Conservation (phyloP, 2,113 vertebrate species). For the Neomonachus schauinslandi region DNA sequence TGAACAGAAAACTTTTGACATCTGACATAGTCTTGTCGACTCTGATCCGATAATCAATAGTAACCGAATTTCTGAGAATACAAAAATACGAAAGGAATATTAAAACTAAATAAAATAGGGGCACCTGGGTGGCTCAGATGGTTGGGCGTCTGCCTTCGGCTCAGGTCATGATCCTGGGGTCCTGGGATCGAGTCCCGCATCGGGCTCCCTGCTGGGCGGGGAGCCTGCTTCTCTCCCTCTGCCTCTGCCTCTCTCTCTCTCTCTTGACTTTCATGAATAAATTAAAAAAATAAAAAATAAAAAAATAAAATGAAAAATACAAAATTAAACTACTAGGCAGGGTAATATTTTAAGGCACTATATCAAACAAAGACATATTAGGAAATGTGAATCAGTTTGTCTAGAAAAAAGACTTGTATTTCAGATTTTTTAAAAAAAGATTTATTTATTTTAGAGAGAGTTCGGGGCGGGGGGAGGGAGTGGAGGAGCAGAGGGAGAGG, state of each 20-base stretch:
- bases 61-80: constrained; percentile 41
- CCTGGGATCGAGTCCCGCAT: no score
- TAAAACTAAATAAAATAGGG: constrained; percentile 31
- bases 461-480: background rate
- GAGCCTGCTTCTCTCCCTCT: no score
- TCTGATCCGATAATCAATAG: background rate
- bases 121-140: no score
- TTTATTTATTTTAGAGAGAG: background rate
- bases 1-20: constrained; percentile 16
- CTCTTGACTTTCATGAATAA: no score
- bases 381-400: constrained; percentile 22
- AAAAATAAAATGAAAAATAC: constrained; percentile 41
- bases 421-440: constrained; percentile 48
- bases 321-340: constrained; percentile 13
- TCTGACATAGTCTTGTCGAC: background rate
- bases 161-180: no score
- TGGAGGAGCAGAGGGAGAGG: background rate
- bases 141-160: no score
- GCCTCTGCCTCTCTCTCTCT: no score
- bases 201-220: no score
- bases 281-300: no score
- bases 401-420: constrained; percentile 28
- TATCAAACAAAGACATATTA: constrained; percentile 48
- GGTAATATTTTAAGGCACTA: constrained; percentile 39
- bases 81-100: constrained; percentile 34